phyloP scores from a whole-genome alignment of 2,113 vertebrate genomes.

The Climacteris rufus region DNA sequence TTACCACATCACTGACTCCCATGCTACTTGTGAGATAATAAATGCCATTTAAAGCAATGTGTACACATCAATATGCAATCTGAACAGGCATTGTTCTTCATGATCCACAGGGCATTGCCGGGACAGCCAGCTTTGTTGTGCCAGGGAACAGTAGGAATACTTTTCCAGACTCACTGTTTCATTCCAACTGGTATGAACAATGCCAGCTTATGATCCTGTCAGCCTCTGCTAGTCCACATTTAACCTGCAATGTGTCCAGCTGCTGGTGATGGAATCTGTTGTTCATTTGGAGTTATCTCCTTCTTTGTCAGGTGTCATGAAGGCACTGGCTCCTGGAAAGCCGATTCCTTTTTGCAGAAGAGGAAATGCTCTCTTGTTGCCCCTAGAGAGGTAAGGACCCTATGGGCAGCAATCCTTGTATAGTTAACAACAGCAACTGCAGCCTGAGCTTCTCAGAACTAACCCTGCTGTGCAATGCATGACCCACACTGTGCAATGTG shows the following conservation, averaged over 20 bases:
- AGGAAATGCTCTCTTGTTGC: not conserved
- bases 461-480: not conserved
- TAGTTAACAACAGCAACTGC: not conserved
- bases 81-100: not conserved
- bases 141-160: not conserved
- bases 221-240: not conserved
- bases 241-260: not conserved
- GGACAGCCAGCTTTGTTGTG: not conserved
- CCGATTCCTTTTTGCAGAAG: not conserved
- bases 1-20: constrained; percentile 4
- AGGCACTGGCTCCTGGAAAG: not conserved
- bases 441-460: not conserved
- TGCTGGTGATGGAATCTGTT: not conserved
- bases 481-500: not conserved
- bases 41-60: not conserved
- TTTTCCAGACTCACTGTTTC: not conserved
- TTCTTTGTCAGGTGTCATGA: not conserved
- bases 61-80: not conserved
- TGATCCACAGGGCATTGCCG: not conserved
- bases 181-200: not conserved
- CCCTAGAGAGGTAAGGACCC: not conserved
- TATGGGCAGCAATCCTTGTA: not conserved
- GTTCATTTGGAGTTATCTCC: not conserved
- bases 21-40: not conserved
- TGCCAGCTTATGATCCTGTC: not conserved